Evolutionary conservation across 2,797 vertebrate genomes (phyloP), one percentile per base, ranked within the genome.

Genomic region (Danio jaintianensis): DNA sequence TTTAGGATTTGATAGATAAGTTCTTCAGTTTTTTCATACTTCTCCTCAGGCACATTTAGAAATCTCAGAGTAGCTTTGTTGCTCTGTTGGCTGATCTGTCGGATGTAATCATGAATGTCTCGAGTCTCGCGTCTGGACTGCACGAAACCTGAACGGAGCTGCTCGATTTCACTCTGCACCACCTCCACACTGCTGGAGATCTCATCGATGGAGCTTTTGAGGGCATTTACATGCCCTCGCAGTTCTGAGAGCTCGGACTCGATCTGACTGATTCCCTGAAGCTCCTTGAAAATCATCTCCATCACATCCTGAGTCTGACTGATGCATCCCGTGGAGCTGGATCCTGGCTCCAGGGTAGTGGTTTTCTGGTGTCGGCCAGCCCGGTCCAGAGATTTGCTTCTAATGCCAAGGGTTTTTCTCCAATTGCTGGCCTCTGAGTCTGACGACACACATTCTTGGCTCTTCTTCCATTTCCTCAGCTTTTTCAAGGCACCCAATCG

Each of bases 211-310:
- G 98, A 99, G 88, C 96, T 97, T 90, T 99, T 98, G 59, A 99
- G 92, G 75, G 98, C 97, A 80, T 99, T 98, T 48, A 99, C 98
- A 0, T 99, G 98, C 1, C 97, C 98, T 72, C 98, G 94, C 74
- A 99, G 91, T 88, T 99, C 98, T 58, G 96, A 96, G 40, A 99
- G 95, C 89, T 99, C 98, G 0, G 96, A 96, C 90, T 99, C 98
- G 43, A 99, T 99, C 90, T 99, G 98, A 89, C 98, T 99, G 88
- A 99, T 99, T 64, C 98, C 98, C 89, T 99, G 98, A 84, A 99
- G 96, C 86, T 99, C 98, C 89, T 99, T 99, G 81, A 99, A 99
- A 84, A 99, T 99, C 98, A 99, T 99, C 91, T 99, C 98, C 98
- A 99, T 99, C 76, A 99, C 97, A 90, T 99, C 97, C 7, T 98